Evolutionary conservation across 2,797 vertebrate species (phyloP), one percentile per base, ranked within the genome.

Genomic region (Oryzias sinensis): DNA sequence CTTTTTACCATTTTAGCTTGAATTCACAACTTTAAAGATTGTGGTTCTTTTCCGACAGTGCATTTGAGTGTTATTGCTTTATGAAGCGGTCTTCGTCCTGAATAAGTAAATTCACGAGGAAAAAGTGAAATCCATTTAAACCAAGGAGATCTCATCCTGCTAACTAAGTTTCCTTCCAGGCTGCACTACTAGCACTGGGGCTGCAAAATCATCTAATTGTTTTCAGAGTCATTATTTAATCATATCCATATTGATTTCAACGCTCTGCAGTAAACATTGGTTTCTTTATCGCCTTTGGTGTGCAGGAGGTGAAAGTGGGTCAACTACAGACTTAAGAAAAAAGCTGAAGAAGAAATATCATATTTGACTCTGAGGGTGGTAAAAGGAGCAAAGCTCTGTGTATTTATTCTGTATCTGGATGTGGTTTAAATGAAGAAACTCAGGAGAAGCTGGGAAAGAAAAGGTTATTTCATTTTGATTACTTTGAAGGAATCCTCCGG

Each of bases 161-260:
- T 24, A 29, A 24, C 54, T 5, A 16, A 33, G 49, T 24, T 49
- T 43, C 14, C 37, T 46, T 44, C 22, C 22, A 16, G 33, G n/a
- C 62, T 25, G 4, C 33, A 16, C 14, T 4, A 11, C n/a, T 17
- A 41, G 41, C 48, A 49, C 18, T 3, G 29, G 41, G 45, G 44
- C 16, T 5, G 16, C 49, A 25, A 50, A 44, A 43, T 80, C 77
- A 88, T 58, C 53, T 79, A 87, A 83, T 81, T 86, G 89, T 89
- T 78, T 78, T 74, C 74, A 72, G 62, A 72, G 61, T 87, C 84
- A 85, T 87, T 82, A 86, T 69, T 89, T 80, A 87, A 88, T 90
- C 71, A 85, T 81, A 84, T 79, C 65, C 65, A 71, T 67, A 78
- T 70, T 72, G 64, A 82, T 82, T 78, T 68, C 74, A 85, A 85